Base-by-base conservation (phyloP, 2,888 invertebrate species). In the Seladonia tumulorum region DNA sequence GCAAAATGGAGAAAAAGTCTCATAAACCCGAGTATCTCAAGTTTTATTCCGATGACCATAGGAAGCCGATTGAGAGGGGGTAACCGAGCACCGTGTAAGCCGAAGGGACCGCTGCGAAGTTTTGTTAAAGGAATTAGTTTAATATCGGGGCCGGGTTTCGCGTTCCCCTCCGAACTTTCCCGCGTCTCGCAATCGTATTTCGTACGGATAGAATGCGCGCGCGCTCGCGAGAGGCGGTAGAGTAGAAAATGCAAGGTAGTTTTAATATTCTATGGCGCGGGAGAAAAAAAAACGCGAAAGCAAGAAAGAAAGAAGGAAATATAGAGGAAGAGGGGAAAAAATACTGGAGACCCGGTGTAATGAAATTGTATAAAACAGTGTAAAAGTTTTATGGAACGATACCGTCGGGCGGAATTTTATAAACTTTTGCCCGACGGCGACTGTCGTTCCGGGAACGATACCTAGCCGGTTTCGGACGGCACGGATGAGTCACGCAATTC, bases 121-220 rank as follows among this genome's bases (percentile, higher is more conserved):
- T 71, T 70, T 76, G 18, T 70, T 72, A 49, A 60, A 63, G 71
- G 71, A 81, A 81, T 77, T 76, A 70, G 63, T 42, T 73, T 68
- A 77, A 49, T 63, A 66, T 82, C 73, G 53, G 73, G 53, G 73
- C 53, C 45, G 63, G 47, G 39, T 14, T 72, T 22, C 42, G 18
- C n/a, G 29, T 42, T 18, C 14, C n/a, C n/a, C 60, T 42, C 29
- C 60, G 16, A 53, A 66, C 60, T 81, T 77, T 81, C 77, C 29
- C 45, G 63, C 63, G 47, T 60, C 25, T 63, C 25, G 49, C 47
- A 49, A 57, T 49, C 35, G 49, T 72, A 72, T 49, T 60, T 80
- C 29, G 45, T 5, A 7, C 53, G 39, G 70, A 74, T 57, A 16
- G 22, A 14, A 63, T 60, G 45, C n/a, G 22, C 29, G 18, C 49